Base-by-base conservation (phyloP, 1,140 invertebrate species). In the Anoplolepis gracilipes region DNA sequence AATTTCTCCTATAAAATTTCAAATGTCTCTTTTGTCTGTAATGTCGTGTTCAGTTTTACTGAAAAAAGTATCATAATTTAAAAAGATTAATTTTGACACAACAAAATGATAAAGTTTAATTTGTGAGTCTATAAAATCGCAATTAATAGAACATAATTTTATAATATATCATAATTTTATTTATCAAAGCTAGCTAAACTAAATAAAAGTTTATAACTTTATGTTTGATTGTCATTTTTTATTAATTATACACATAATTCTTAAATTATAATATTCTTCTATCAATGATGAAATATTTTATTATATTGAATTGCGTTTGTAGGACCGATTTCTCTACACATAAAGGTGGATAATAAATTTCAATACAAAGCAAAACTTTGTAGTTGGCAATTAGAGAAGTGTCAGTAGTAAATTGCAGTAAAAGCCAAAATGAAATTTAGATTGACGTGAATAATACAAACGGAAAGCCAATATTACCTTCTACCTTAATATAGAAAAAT, bases 391-490 rank as follows among this genome's bases (percentile, higher is more conserved):
- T 69, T 57, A 57, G 49, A n/a, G 19, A 70, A 8, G 53, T 33
- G 67, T 59, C 78, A 33, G 16, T 82, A 36, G 19, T 59, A 28
- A 81, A 42, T 72, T 57, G 65, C 33, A 72, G 8, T 33, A 42
- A 61, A 73, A 46, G 28, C 7, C 19, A 16, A 73, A 82, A 59
- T 36, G 7, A 70, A 70, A 59, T 81, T 28, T 55, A 46, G 46
- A 78, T 78, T 42, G 53, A 39, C 33, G 33, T 57, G 36, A 81
- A 72, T 72, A 77, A 72, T 72, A 39, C 36, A 42, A 49, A 46
- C 67, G 36, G 16, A 49, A 49, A 30, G 36, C 78, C 72, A 73
- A 82, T 61, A 82, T 82, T 69, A 73, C 25, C 46, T 28, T 33
- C 36, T 19, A 16, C 22, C 22, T 57, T 72, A 11, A 46, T 42